Percentiles rank a stretch among this genome's conserved stretches.
Evolutionary conservation across 2,113 vertebrate species (phyloP).

Genomic region (Cygnus atratus): DNA sequence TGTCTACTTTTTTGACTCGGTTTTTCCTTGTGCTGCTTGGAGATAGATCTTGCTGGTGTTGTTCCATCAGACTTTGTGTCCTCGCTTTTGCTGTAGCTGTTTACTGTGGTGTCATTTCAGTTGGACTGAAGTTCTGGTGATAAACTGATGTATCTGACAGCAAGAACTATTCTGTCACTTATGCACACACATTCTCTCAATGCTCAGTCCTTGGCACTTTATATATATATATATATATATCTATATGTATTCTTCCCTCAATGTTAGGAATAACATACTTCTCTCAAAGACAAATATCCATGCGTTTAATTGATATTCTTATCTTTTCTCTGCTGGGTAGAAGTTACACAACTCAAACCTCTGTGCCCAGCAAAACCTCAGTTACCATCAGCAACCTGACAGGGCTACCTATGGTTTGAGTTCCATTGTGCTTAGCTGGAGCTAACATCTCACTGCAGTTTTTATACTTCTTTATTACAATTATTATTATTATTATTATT

Average conservation of each 20-base stretch:
- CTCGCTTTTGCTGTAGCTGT: background rate
- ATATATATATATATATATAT: too few relatives aligned
- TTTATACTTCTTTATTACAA: background rate
- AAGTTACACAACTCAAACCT: background rate
- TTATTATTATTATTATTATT: background rate
- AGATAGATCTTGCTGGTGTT: background rate
- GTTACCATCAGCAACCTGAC: background rate
- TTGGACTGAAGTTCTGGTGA: background rate
- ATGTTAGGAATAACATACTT: background rate
- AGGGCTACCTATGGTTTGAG: background rate
- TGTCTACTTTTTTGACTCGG: background rate
- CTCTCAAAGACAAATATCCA: conserved; percentile 1
- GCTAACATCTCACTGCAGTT: background rate
- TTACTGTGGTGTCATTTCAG: background rate
- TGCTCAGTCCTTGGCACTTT: fast-evolving
- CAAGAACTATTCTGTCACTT: background rate
- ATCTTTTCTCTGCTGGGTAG: background rate
- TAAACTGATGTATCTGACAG: background rate
- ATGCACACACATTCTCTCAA: background rate
- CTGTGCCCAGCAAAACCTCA: background rate
- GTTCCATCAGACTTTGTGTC: background rate
- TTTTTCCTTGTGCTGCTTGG: background rate
- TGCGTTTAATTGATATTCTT: background rate
- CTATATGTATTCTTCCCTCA: background rate
- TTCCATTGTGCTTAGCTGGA: background rate